Percentiles rank a stretch among this genome's conserved stretches.
These are phyloP conservation scores for Nyleta sp. DNA, from an alignment of 2,888 invertebrate genomes.

Conservation along the genomic window DNA sequence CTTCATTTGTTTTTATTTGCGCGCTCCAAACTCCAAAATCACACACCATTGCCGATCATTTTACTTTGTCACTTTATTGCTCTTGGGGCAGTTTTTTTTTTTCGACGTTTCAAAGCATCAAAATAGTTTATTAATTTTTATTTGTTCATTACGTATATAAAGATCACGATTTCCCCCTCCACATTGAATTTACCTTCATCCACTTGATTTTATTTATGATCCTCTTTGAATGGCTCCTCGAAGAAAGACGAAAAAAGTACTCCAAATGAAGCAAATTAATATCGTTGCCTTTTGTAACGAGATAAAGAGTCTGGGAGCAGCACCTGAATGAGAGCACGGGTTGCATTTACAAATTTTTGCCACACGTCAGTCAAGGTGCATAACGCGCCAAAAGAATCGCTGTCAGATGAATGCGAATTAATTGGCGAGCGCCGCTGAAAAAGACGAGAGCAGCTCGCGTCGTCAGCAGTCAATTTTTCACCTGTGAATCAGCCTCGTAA, in stretches of 20 bases:
- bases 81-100: too few relatives aligned
- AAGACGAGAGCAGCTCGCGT: conserved; percentile 41
- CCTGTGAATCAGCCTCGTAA: conserved; percentile 44
- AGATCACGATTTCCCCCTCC: neutral
- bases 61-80: too few relatives aligned
- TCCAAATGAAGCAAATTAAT: conserved; percentile 54
- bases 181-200: neutral
- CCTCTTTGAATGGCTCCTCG: conserved; percentile 19
- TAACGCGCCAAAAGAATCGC: conserved; percentile 52
- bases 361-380: conserved; percentile 57
- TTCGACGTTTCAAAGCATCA: too few relatives aligned
- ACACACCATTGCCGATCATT: too few relatives aligned
- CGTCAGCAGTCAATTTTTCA: conserved; percentile 58
- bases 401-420: conserved; percentile 61
- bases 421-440: conserved; percentile 50
- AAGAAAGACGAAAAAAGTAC: conserved; percentile 9
- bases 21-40: too few relatives aligned
- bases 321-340: conserved; percentile 53
- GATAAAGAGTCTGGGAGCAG: conserved; percentile 57
- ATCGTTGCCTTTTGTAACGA: conserved; percentile 36
- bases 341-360: conserved; percentile 60
- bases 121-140: too few relatives aligned
- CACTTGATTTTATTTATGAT: conserved; percentile 37
- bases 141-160: too few relatives aligned
- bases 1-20: too few relatives aligned